These are phyloP conservation scores for Intellagama lesueurii DNA, from an alignment of 2,797 vertebrate genomes.

Conservation along the genomic window DNA sequence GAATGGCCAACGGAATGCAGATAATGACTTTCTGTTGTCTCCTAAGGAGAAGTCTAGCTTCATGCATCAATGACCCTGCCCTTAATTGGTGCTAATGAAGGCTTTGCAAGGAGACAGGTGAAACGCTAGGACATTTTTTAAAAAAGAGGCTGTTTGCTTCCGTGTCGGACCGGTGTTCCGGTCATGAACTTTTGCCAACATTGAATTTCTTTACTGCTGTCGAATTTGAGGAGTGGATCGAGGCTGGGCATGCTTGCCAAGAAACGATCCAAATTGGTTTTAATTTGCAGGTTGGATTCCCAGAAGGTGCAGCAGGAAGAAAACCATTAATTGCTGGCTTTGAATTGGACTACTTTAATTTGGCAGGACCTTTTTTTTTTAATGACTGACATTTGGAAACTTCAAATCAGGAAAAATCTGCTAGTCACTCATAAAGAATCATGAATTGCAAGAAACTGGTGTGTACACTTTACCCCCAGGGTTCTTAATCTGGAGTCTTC, in stretches of 20 bases:
- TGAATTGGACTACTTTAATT: not conserved
- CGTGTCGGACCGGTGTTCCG: not conserved
- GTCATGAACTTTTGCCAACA: not conserved
- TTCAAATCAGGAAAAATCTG: not conserved
- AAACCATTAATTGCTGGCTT: not conserved
- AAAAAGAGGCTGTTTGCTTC: not conserved
- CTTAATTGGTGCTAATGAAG: not conserved
- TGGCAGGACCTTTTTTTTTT: no score
- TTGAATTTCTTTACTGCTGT: not conserved
- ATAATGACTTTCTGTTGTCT: conserved; percentile 61
- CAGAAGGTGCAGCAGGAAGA: not conserved
- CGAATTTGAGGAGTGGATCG: not conserved
- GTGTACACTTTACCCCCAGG: not conserved
- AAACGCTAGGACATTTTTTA: not conserved
- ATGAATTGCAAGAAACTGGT: not conserved
- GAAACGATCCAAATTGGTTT: not conserved
- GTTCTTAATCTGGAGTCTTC: not conserved
- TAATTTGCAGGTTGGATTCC: not conserved
- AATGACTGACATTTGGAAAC: not conserved
- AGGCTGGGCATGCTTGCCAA: not conserved
- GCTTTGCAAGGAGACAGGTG: conserved; percentile 14
- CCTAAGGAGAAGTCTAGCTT: not conserved
- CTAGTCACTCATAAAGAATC: not conserved
- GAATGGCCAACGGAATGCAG: conserved; percentile 75
- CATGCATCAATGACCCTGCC: not conserved